Evolutionary conservation across 1,140 invertebrate species (phyloP).

Genomic region (Cyclina sinensis): DNA sequence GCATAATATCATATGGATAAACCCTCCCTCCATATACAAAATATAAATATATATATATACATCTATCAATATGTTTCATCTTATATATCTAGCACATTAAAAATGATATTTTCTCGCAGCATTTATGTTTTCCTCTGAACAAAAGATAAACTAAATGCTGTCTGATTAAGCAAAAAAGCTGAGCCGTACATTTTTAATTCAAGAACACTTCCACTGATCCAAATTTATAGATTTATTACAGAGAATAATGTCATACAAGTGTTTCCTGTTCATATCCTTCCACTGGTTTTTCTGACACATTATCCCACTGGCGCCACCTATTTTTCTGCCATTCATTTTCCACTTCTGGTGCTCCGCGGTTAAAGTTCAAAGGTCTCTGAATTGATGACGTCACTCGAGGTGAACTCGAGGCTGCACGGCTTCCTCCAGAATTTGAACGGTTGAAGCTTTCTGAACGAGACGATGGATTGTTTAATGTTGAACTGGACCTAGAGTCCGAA

Average conservation of each 20-base stretch:
- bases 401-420: slow-evolving; percentile 29
- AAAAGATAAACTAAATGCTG: not conserved
- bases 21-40: slow-evolving; percentile 34
- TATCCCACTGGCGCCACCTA: slow-evolving; percentile 64
- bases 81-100: slow-evolving; percentile 18
- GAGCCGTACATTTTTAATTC: not conserved
- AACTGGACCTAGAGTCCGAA: not conserved
- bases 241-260: slow-evolving; percentile 36
- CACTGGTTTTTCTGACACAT: slow-evolving; percentile 52
- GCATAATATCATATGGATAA: slow-evolving; percentile 14
- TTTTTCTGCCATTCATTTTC: slow-evolving; percentile 66
- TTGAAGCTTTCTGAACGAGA: slow-evolving; percentile 37
- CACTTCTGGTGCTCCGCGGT: slow-evolving; percentile 56
- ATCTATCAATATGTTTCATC: not conserved
- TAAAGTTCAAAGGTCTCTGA: slow-evolving; percentile 64
- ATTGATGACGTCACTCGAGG: slow-evolving; percentile 63
- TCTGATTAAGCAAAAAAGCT: slow-evolving; percentile 7
- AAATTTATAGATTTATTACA: not conserved
- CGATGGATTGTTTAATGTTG: slow-evolving; percentile 3
- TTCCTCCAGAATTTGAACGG: not conserved
- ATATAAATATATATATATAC: slow-evolving; percentile 56
- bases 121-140: not conserved
- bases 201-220: not conserved
- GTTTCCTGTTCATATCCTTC: slow-evolving; percentile 64
- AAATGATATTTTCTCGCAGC: not conserved